Evolutionary conservation across 92 coral and sea anemone genomes (phyloP).

Genomic region (Parazoanthus darwini): DNA sequence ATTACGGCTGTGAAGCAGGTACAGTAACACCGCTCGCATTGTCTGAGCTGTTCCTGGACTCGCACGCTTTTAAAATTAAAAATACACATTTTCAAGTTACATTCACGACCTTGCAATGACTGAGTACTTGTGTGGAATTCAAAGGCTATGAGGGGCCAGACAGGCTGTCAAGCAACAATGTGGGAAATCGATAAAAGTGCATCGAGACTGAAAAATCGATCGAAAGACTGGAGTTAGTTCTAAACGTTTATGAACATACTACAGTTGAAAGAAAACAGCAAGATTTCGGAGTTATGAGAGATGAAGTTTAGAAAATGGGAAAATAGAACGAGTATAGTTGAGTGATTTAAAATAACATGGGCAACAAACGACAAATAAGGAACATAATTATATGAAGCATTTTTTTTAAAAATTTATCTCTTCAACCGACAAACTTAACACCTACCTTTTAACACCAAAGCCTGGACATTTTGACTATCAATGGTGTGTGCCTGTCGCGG

Average conservation of each 20-base stretch:
- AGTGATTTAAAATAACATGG: too few species aligned
- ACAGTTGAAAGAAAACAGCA: neutral
- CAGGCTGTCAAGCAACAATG: neutral
- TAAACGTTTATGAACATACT: neutral
- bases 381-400: neutral
- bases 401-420: neutral
- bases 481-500: slow-evolving; percentile 87
- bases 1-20: neutral
- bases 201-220: neutral
- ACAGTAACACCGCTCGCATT: neutral
- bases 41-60: neutral
- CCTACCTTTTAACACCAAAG: slow-evolving; percentile 89
- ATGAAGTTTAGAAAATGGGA: neutral
- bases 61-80: neutral
- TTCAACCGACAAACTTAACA: neutral
- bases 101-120: neutral
- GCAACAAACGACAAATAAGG: neutral
- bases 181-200: neutral
- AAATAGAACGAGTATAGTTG: neutral
- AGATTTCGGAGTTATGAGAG: neutral
- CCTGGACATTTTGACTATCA: slow-evolving; percentile 92
- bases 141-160: neutral
- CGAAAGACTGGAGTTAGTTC: neutral
- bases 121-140: neutral
- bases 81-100: neutral